These are phyloP conservation scores for Phylloscopus trochilus DNA, from an alignment of 2,113 vertebrate species.

Conservation along the genomic window DNA sequence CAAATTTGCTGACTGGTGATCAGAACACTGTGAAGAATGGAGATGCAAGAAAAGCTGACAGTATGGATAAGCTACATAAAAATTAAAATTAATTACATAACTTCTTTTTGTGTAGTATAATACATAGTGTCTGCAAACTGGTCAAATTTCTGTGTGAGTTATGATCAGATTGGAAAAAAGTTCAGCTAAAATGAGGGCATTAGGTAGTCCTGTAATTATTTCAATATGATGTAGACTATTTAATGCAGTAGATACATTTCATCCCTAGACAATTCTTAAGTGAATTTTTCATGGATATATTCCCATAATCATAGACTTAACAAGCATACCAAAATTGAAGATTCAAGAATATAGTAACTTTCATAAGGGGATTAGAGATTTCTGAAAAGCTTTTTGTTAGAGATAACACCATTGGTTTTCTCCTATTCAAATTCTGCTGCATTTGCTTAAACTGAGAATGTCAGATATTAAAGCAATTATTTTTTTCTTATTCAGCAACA, in stretches of 20 bases:
- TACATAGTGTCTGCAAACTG: not conserved
- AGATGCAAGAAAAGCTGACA: not conserved
- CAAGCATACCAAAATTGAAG: not conserved
- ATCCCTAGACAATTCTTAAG: not conserved
- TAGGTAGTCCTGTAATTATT: conserved; percentile 4
- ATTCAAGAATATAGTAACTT: not conserved
- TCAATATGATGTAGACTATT: not conserved
- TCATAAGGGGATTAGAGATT: not conserved
- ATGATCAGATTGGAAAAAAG: not conserved
- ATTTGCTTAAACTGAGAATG: conserved; percentile 1
- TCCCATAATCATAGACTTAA: conserved; percentile 3
- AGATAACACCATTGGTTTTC: not conserved
- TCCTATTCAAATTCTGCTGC: not conserved
- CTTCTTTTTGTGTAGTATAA: not conserved
- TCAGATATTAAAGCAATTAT: not conserved
- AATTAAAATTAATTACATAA: not conserved
- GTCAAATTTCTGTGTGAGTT: not conserved
- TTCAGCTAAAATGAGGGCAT: not conserved
- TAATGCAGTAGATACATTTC: not conserved
- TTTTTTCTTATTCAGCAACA: not conserved
- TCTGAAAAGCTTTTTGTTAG: not conserved
- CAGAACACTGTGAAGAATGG: not conserved
- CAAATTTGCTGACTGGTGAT: not conserved
- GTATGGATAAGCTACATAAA: not conserved
- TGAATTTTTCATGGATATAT: conserved; percentile 32